Percentiles rank a stretch among this genome's conserved stretches.
These are phyloP conservation scores for Malurus melanocephalus DNA, from an alignment of 2,113 vertebrate genomes.

Conservation along the genomic window DNA sequence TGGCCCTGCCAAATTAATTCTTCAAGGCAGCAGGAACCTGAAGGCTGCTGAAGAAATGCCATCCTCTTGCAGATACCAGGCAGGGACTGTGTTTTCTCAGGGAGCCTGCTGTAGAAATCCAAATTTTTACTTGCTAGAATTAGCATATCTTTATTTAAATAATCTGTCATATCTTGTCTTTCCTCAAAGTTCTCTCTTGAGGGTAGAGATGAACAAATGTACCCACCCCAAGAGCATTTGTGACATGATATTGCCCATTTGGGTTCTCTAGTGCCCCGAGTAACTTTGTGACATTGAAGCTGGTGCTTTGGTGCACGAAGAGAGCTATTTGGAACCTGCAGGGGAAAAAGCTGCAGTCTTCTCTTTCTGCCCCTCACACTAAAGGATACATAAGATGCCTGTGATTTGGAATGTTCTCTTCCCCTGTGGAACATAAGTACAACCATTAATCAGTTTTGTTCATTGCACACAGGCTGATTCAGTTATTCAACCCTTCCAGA, in stretches of 20 bases:
- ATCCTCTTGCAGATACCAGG: rapidly evolving
- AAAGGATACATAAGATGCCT: not conserved
- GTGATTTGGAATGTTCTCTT: not conserved
- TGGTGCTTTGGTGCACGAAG: not conserved
- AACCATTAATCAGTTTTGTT: not conserved
- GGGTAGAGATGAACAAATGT: not conserved
- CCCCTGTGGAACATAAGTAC: not conserved
- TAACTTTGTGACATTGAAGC: not conserved
- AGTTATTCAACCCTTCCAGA: not conserved
- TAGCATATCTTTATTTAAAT: not conserved
- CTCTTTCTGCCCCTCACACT: not conserved
- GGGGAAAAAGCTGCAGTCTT: not conserved
- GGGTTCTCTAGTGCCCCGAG: not conserved
- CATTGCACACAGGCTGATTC: not conserved
- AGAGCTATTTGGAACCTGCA: not conserved
- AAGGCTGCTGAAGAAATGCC: not conserved
- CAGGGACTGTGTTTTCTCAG: not conserved
- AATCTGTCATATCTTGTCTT: not conserved
- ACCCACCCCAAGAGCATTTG: not conserved
- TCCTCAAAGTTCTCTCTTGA: not conserved
- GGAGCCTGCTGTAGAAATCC: not conserved
- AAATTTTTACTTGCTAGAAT: not conserved
- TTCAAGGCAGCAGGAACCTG: not conserved
- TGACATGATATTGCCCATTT: not conserved
- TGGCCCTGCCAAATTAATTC: not conserved